Conservation (phyloP, 2,888 invertebrate genomes). For the Melanophora roralis region DNA sequence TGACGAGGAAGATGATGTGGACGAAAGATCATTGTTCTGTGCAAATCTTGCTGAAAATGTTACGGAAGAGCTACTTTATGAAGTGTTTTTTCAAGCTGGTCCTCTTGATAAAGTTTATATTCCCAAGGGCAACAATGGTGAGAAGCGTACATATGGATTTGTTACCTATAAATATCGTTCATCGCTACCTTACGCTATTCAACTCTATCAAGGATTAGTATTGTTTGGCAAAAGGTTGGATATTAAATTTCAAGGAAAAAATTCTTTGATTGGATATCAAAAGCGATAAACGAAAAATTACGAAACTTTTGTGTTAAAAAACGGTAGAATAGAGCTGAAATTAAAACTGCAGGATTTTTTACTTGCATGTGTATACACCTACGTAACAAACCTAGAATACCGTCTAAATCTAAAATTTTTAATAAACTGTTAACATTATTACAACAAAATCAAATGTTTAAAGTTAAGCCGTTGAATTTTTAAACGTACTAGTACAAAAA, state of each 20-base stretch:
- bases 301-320: neutral
- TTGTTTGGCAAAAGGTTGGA: slow-evolving; percentile 82
- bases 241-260: slow-evolving; percentile 73
- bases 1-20: slow-evolving; percentile 78
- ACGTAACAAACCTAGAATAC: too few species aligned
- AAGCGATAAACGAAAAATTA: neutral
- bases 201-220: slow-evolving; percentile 83
- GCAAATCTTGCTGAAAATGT: slow-evolving; percentile 88
- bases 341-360: too few species aligned
- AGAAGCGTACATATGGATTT: slow-evolving; percentile 85
- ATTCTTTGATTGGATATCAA: neutral
- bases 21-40: slow-evolving; percentile 86
- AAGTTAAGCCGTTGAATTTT: too few species aligned
- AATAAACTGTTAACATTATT: too few species aligned
- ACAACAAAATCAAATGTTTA: too few species aligned
- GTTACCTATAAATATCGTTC: slow-evolving; percentile 86
- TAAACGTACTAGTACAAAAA: too few species aligned
- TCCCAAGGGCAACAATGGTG: slow-evolving; percentile 84
- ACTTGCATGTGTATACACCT: too few species aligned
- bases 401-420: too few species aligned
- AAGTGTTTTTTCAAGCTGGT: slow-evolving; percentile 85
- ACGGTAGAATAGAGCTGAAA: too few species aligned
- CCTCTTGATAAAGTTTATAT: slow-evolving; percentile 87
- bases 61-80: slow-evolving; percentile 88
- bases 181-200: slow-evolving; percentile 86